Base-by-base conservation (phyloP, 2,113 vertebrate genomes). In the Tyrannus savana region DNA sequence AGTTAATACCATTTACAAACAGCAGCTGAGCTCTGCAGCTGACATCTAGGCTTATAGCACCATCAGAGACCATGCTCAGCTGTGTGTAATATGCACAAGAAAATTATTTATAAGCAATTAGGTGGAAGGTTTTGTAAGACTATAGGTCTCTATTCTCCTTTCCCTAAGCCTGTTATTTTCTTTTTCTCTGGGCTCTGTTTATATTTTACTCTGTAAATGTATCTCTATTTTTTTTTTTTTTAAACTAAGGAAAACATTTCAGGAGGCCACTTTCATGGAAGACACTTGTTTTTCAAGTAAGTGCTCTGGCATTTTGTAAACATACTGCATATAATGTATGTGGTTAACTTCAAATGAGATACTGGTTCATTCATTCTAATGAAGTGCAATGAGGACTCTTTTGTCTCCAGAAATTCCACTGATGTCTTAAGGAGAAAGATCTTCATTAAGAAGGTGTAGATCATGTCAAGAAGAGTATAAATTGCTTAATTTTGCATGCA, bases 1-100 rank as follows among this genome's bases (percentile, higher is more conserved):
- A 95, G 97, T 97, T 95, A 90, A 95, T 87, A 89, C 89, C 92
- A 95, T 95, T 98, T 97, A 87, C 96, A 95, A 96, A 97, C 52
- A 94, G 95, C 95, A 96, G 96, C 93, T 96, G 96, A 97, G 89
- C 76, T 86, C 87, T 84, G 73, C 91, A 84, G 87, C 95, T 96
- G 91, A 95, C 87, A 87, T 92, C 50, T 89, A 95, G 91, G 87
- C 82, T 96, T 83, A 80, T 67, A 71, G 87, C 46, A 77, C 72
- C 73, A n/a, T 89, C 95, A 88, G 80, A 69, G 94, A 95, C 52
- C 24, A 0, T 64, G n/a, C 21, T 63, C 81, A 90, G 77, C 81
- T 75, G 77, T 55, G 87, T 64, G 68, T 87, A 92, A 93, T 87
- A 64, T 37, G 53, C 62, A 81, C 83, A 79, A 92, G 74, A 81